Base-by-base conservation (phyloP, 2,888 invertebrate species). In the Nemotelus pantherinus region DNA sequence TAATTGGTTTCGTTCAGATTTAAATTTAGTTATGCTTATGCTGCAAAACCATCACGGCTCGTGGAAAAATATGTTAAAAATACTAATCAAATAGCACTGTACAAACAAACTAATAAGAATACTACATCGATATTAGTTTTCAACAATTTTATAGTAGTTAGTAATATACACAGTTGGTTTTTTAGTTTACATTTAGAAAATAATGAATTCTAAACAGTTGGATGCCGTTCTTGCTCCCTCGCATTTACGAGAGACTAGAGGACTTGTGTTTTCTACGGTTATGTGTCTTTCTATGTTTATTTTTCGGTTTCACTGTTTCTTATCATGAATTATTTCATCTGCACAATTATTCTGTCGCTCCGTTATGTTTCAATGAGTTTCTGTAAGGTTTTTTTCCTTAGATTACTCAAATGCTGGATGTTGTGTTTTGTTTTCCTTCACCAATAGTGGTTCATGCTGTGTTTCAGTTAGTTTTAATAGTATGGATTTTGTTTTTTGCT, bases 141-240 rank as follows among this genome's bases (percentile, higher is more conserved):
- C 5, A 50, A 5, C 50, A 7, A 4, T 63, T 5, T n/a, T 45
- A 45, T 6, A 65, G 6, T 65, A 41, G 43, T 63, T 10, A 45
- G 25, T 53, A 70, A 70, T 70, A 9, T 70, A 70, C 25, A 25
- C 70, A 70, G 10, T 70, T 70, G 67, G 50, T 47, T 70, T 48
- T n/a, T n/a, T 7, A n/a, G 45, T 70, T 47, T 10, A 55, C 55
- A 67, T 67, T 70, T 53, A 55, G 70, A 70, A 70, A 70, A 55
- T 55, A 70, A 70, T 50, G 55, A 53, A 39, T 55, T 70, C 70
- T 55, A 55, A 70, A 47, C 53, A 47, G 55, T 43, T 70, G 70
- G n/a, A 63, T 63, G 55, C 55, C 44, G 60, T 60, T 25, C 25
- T 25, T 25, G 25, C 25, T 25, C 25, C 25, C 25, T 25, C 25